Conservation (phyloP, 2,113 vertebrate genomes). For the Trogon melanurus region DNA sequence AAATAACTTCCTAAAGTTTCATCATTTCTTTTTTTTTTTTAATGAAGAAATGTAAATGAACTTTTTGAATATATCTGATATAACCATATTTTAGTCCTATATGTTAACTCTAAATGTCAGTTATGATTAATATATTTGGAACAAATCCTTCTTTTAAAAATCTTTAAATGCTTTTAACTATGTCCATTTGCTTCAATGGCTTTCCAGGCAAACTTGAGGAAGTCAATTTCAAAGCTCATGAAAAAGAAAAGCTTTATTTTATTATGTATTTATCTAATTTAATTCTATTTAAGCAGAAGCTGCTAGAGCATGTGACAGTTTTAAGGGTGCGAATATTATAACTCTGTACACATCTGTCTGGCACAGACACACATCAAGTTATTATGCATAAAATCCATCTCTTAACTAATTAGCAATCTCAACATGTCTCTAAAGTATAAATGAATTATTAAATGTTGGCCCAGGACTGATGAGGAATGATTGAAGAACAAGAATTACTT, state of each 20-base stretch:
- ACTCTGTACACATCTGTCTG: conserved; percentile 2
- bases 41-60: background rate
- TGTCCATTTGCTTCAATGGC: background rate
- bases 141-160: background rate
- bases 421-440: conserved; percentile 21
- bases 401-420: conserved; percentile 35
- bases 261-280: background rate
- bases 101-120: background rate
- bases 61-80: background rate
- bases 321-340: background rate
- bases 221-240: background rate
- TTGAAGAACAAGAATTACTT: background rate
- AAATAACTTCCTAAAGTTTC: background rate
- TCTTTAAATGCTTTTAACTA: background rate
- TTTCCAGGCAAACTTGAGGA: background rate
- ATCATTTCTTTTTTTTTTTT: background rate
- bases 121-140: background rate
- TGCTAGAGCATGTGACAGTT: background rate
- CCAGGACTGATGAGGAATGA: conserved; percentile 1
- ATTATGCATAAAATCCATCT: background rate
- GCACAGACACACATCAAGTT: background rate
- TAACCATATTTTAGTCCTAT: background rate
- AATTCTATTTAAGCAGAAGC: background rate
- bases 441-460: conserved; percentile 45
- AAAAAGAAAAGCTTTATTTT: background rate